Conservation (phyloP, 2,113 vertebrate species). For the Caranx ignobilis region DNA sequence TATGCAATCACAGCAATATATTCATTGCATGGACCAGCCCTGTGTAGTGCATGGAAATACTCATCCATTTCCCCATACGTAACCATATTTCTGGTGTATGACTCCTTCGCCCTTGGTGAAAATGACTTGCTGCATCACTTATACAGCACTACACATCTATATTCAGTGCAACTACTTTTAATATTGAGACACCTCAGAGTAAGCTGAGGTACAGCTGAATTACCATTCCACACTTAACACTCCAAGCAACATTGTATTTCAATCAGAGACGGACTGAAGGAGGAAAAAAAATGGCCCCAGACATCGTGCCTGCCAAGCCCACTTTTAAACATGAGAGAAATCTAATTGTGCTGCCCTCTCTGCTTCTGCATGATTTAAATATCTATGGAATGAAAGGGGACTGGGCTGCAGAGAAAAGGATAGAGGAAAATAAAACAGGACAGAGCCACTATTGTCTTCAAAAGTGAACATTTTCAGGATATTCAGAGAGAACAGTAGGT, state of each 20-base stretch:
- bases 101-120: constrained; percentile 81
- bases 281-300: constrained; percentile 29
- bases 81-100: constrained; percentile 57
- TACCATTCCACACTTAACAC: constrained; percentile 69
- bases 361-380: constrained; percentile 55
- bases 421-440: constrained; percentile 39
- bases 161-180: constrained; percentile 73
- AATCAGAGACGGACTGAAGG: constrained; percentile 34
- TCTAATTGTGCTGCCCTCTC: constrained; percentile 49
- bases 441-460: constrained; percentile 40
- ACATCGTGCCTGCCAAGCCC: constrained; percentile 43
- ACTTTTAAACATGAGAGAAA: constrained; percentile 61
- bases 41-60: constrained; percentile 70
- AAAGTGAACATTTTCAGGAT: constrained; percentile 51
- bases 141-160: constrained; percentile 67
- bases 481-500: constrained; percentile 55
- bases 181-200: constrained; percentile 72
- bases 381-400: constrained; percentile 34
- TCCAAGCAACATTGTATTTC: constrained; percentile 60
- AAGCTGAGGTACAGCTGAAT: constrained; percentile 61
- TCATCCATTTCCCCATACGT: constrained; percentile 39
- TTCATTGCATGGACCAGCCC: constrained; percentile 50
- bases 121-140: constrained; percentile 82
- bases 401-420: constrained; percentile 20
- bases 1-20: constrained; percentile 55